Evolutionary conservation across 2,113 vertebrate genomes (phyloP).

Genomic region (Chaenocephalus aceratus): DNA sequence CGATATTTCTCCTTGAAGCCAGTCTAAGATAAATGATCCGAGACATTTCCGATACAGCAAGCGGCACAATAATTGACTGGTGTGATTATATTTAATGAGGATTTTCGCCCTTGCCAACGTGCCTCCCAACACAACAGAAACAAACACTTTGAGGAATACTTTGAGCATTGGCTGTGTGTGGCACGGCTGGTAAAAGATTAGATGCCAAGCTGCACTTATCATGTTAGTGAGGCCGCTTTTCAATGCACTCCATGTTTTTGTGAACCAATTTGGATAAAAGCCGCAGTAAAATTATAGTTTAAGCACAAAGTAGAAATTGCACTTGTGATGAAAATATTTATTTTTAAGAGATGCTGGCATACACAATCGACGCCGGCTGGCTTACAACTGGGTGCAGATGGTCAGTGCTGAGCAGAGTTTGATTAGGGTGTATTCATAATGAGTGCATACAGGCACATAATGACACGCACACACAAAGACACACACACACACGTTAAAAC

Average conservation of each 20-base stretch:
- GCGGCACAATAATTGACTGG: slow-evolving; percentile 13
- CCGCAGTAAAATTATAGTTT: slow-evolving; percentile 64
- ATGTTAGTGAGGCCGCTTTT: slow-evolving; percentile 45
- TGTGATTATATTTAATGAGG: slow-evolving; percentile 9
- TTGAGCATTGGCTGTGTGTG: not conserved
- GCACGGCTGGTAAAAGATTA: slow-evolving; percentile 12
- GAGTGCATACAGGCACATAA: slow-evolving; percentile 10
- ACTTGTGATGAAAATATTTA: slow-evolving; percentile 61
- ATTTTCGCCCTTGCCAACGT: slow-evolving; percentile 25
- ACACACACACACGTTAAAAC: slow-evolving; percentile 19
- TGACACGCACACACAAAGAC: not conserved
- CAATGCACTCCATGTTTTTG: slow-evolving; percentile 44
- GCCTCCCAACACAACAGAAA: slow-evolving; percentile 15
- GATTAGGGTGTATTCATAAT: slow-evolving; percentile 55
- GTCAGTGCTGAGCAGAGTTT: slow-evolving; percentile 54
- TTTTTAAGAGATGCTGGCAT: slow-evolving; percentile 61
- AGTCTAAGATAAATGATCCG: not conserved
- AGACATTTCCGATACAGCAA: slow-evolving; percentile 16
- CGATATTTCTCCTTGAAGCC: not conserved
- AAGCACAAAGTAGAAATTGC: slow-evolving; percentile 51
- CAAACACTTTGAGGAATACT: slow-evolving; percentile 30
- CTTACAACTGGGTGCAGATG: slow-evolving; percentile 60
- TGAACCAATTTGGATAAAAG: slow-evolving; percentile 67
- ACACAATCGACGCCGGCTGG: slow-evolving; percentile 37
- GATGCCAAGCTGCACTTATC: slow-evolving; percentile 44